Base-by-base conservation (phyloP, 1,140 invertebrate genomes). In the Drosophila mojavensis region DNA sequence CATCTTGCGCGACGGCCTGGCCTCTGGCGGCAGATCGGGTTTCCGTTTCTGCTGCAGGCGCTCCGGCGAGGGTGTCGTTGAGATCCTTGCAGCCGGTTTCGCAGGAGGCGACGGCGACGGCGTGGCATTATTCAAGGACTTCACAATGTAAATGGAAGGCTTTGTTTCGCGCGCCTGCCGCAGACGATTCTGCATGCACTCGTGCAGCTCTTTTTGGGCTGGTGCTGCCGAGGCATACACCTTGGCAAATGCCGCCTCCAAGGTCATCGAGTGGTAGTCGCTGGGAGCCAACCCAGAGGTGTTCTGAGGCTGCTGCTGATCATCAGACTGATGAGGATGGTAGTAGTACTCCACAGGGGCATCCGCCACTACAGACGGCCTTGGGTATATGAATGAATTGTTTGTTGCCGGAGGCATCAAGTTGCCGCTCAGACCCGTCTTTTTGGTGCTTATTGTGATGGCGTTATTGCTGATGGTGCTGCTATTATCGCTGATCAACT, bases 61-160 rank as follows among this genome's bases (percentile, higher is more conserved):
- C 20, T 63, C 43, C 7, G 58, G 61, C 15, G 43, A 17, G 0
- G 10, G 39, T n/a, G 39, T 24, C 13, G 53, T 24, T 30, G 15
- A 11, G 24, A 4, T 63, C 50, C n/a, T 9, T 20, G 5, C 39
- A 17, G n/a, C 55, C 17, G 9, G 58, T 11, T 48, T 51, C n/a
- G 9, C 10, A 1, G 6, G n/a, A 13, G 48, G 10, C 9, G 6
- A 15, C 17, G 48, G 10, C 9, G 47, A 36, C 5, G n/a, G 5
- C 11, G 24, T 15, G 11, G 58, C 63, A 63, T 89, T 77, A 20
- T 75, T 75, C 28, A 82, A 53, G 0, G 90, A 53, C 71, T 91
- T 56, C 7, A 91, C 85, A 43, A 91, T 91, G 53, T 79, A 91
- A 15, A 91, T 91, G 28, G 81, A 81, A 1, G 91, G 91, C 56